These are phyloP conservation scores for Pseudorasbora parva DNA, from an alignment of 2,113 vertebrate species.

Conservation along the genomic window DNA sequence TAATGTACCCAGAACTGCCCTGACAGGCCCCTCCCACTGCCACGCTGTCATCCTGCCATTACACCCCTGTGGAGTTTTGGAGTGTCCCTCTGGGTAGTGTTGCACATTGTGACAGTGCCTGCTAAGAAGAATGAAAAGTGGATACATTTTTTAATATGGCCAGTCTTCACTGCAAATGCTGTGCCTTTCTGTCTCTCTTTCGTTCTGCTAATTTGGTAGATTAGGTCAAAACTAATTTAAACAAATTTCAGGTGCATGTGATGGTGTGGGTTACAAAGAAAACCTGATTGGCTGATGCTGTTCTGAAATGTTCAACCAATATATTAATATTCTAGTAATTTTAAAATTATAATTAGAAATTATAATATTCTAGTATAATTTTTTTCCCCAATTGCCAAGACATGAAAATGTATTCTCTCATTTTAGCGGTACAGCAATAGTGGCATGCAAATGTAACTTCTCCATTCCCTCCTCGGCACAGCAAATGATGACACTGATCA, in stretches of 20 bases:
- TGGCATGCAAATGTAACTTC: too few species aligned
- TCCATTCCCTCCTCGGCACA: too few species aligned
- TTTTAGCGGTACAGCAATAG: too few species aligned
- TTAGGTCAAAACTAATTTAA: background rate
- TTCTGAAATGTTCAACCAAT: background rate
- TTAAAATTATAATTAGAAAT: too few species aligned
- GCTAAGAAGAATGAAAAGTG: background rate
- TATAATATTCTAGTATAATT: too few species aligned
- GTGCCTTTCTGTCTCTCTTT: background rate
- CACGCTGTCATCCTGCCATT: conserved; percentile 59
- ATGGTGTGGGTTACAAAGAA: background rate
- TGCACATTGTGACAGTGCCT: conserved; percentile 14
- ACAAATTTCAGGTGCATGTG: background rate
- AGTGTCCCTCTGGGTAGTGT: conserved; percentile 58
- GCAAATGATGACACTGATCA: too few species aligned
- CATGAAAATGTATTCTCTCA: background rate
- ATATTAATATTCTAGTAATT: background rate
- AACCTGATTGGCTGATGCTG: background rate
- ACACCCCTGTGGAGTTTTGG: conserved; percentile 55
- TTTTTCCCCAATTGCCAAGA: background rate
- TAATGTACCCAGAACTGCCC: conserved; percentile 42
- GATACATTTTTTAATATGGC: background rate
- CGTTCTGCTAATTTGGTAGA: background rate
- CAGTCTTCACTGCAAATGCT: background rate
- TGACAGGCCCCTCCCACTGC: conserved; percentile 68